These are phyloP conservation scores for Paratilapia polleni DNA, from an alignment of 2,113 vertebrate genomes.

Conservation along the genomic window DNA sequence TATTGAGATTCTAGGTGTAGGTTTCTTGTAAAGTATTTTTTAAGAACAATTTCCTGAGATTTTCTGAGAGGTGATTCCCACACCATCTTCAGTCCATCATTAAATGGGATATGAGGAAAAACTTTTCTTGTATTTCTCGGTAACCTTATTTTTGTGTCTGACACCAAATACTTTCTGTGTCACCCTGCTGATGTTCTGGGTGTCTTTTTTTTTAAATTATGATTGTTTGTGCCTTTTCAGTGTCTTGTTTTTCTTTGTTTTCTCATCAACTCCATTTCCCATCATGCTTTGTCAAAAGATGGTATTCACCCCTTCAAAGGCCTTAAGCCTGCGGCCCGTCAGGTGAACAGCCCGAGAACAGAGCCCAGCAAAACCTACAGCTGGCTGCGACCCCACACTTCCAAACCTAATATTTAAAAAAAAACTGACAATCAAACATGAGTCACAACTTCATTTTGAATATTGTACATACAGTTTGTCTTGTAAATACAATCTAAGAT, in stretches of 20 bases:
- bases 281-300: slow-evolving; percentile 99
- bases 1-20: not conserved
- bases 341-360: slow-evolving; percentile 99
- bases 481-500: not conserved
- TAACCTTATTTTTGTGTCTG: slow-evolving; percentile 52
- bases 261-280: slow-evolving; percentile 82
- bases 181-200: slow-evolving; percentile 33
- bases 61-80: not conserved
- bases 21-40: not conserved
- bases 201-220: slow-evolving; percentile 48
- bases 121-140: slow-evolving; percentile 27
- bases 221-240: slow-evolving; percentile 43
- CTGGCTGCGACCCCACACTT: slow-evolving; percentile 79
- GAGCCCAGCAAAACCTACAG: slow-evolving; percentile 94
- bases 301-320: slow-evolving; percentile 99
- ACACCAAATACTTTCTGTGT: slow-evolving; percentile 38
- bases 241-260: slow-evolving; percentile 47
- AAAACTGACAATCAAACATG: not conserved
- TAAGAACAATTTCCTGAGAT: not conserved
- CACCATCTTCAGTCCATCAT: slow-evolving; percentile 4
- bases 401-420: slow-evolving; percentile 18
- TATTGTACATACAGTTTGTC: not conserved
- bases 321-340: slow-evolving; percentile 99
- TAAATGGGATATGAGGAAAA: slow-evolving; percentile 30
- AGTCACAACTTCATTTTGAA: not conserved